These are phyloP conservation scores for Perdita meconis DNA, from an alignment of 2,888 invertebrate genomes.

Conservation along the genomic window DNA sequence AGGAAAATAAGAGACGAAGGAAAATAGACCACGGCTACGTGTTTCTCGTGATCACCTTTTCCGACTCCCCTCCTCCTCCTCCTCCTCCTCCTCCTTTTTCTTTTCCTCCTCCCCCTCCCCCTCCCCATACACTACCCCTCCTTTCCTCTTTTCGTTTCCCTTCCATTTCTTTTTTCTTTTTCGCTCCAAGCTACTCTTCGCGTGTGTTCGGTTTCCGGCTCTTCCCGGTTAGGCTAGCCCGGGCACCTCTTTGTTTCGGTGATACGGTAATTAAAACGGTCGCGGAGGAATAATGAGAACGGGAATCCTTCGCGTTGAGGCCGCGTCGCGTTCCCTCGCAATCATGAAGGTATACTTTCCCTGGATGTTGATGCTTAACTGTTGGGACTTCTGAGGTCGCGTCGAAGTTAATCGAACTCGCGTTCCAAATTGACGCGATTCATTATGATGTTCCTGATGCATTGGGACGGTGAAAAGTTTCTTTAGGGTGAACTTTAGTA, in stretches of 20 bases:
- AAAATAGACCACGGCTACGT: conserved; percentile 45
- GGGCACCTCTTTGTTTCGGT: background rate
- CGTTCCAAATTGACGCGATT: too few species aligned
- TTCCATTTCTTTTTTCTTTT: background rate
- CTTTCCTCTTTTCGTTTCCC: background rate
- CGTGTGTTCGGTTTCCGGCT: conserved; percentile 13
- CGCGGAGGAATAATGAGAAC: conserved; percentile 26
- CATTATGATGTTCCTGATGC: too few species aligned
- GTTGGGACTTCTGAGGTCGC: background rate
- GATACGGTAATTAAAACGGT: conserved; percentile 25
- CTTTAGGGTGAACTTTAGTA: too few species aligned
- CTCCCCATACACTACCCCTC: background rate
- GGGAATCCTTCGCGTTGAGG: conserved; percentile 30
- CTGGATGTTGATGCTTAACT: conserved; percentile 5
- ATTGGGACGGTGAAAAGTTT: too few species aligned
- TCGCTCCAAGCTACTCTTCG: background rate
- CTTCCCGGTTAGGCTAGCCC: background rate
- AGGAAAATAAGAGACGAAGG: conserved; percentile 23
- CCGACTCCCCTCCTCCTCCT: background rate
- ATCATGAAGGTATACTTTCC: conserved; percentile 36
- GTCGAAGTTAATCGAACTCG: too few species aligned
- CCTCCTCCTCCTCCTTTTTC: background rate
- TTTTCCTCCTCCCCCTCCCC: background rate
- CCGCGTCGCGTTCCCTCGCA: conserved; percentile 32
- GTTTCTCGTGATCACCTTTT: conserved; percentile 41